Percentiles rank a stretch among this genome's conserved stretches.
These are phyloP conservation scores for Automeris io DNA, from an alignment of 2,888 invertebrate genomes.

Conservation along the genomic window DNA sequence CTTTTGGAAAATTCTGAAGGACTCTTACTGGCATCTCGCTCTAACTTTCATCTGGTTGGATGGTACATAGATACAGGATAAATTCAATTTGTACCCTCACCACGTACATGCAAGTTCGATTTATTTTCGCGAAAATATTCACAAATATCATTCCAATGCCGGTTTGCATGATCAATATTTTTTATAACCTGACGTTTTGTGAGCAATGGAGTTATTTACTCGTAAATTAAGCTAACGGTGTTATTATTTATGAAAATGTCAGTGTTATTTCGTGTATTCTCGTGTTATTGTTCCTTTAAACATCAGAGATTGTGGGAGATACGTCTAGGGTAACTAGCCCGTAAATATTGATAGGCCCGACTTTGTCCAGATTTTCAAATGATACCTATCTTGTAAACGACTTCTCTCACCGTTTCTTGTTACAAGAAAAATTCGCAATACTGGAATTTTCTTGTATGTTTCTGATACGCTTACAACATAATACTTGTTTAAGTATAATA, in stretches of 20 bases:
- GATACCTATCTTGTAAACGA: too few species aligned
- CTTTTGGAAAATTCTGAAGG: slow-evolving; percentile 51
- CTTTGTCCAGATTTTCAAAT: slow-evolving; percentile 1
- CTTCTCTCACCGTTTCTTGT: too few species aligned
- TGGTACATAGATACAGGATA: slow-evolving; percentile 62
- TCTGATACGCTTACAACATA: too few species aligned
- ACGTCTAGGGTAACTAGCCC: slow-evolving; percentile 8
- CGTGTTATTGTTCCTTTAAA: slow-evolving; percentile 21
- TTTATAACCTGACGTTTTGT: background rate
- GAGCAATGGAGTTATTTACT: slow-evolving; percentile 18
- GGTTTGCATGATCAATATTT: background rate
- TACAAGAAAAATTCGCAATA: too few species aligned
- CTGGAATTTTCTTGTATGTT: too few species aligned
- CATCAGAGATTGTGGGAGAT: slow-evolving; percentile 6
- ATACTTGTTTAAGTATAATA: too few species aligned
- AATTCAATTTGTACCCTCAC: slow-evolving; percentile 66
- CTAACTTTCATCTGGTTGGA: slow-evolving; percentile 64
- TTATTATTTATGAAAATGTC: slow-evolving; percentile 5
- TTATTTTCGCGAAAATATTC: slow-evolving; percentile 34
- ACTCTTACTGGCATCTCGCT: slow-evolving; percentile 53
- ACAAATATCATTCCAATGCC: slow-evolving; percentile 21
- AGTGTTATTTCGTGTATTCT: slow-evolving; percentile 21
- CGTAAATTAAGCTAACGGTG: background rate
- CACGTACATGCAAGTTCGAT: slow-evolving; percentile 30
- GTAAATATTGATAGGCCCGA: slow-evolving; percentile 11